phyloP scores from a whole-genome alignment of 2,888 invertebrate genomes.

The Himalopsyche kuldschensis region DNA sequence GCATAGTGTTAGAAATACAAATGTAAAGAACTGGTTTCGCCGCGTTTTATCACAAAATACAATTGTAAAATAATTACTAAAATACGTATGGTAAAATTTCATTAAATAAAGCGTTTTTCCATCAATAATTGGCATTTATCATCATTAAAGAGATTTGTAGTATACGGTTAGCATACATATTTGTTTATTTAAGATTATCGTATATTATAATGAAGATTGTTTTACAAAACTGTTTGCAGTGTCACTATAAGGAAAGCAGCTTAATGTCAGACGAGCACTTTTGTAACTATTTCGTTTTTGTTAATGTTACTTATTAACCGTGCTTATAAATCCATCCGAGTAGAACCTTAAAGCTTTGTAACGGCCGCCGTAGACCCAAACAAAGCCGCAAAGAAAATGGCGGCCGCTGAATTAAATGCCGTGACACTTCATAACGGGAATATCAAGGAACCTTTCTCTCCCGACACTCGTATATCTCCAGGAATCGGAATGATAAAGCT shows the following conservation, averaged over 20 bases:
- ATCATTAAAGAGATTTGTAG: no score
- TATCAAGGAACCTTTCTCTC: slow-evolving; percentile 3
- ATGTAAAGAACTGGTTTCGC: no score
- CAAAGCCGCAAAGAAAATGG: background rate
- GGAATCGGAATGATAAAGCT: slow-evolving; percentile 13
- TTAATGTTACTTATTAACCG: background rate
- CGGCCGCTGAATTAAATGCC: slow-evolving; percentile 21
- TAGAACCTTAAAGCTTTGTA: background rate
- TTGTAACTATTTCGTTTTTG: background rate
- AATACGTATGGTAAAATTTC: no score
- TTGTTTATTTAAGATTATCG: no score
- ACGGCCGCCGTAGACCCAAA: background rate
- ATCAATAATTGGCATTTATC: no score
- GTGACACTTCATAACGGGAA: slow-evolving; percentile 11
- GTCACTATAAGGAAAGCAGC: background rate
- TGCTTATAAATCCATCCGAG: background rate
- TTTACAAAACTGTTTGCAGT: background rate
- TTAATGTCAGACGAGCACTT: background rate
- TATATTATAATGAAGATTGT: no score
- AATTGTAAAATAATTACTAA: no score
- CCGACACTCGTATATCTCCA: slow-evolving; percentile 9
- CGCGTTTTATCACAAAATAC: no score
- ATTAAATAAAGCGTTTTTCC: no score
- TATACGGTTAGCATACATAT: no score
- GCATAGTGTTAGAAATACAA: no score